Evolutionary conservation across 2,797 vertebrate genomes (phyloP).

Genomic region (Epinephelus coioides): DNA sequence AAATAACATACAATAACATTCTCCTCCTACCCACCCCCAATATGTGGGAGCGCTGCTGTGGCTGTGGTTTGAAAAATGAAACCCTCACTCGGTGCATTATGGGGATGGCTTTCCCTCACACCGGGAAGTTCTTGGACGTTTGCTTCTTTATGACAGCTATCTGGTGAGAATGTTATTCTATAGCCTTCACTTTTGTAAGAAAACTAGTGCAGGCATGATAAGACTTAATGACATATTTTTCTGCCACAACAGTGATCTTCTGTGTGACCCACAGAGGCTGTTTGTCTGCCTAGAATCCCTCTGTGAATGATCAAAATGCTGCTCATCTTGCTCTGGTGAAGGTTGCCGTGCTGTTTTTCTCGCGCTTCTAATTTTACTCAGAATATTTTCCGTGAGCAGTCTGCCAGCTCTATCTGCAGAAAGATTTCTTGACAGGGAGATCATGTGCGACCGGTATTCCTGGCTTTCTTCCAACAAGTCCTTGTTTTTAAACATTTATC

Average conservation of each 20-base stretch:
- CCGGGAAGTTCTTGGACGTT: constrained; percentile 7
- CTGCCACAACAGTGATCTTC: constrained; percentile 15
- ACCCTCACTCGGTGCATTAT: too few relatives aligned
- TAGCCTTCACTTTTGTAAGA: too few relatives aligned
- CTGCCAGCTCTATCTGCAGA: neutral
- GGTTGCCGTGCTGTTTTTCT: neutral
- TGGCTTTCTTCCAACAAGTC: neutral
- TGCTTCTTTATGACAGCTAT: constrained; percentile 13
- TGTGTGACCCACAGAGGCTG: constrained; percentile 7
- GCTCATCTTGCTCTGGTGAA: constrained; percentile 12
- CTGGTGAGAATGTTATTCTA: constrained; percentile 7
- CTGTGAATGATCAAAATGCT: neutral
- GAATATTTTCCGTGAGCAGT: too few relatives aligned
- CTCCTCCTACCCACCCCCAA: too few relatives aligned
- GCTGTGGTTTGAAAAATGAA: too few relatives aligned
- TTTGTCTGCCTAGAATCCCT: neutral
- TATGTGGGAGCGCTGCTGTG: too few relatives aligned
- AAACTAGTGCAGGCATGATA: neutral
- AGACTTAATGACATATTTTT: constrained; percentile 21
- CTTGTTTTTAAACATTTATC: too few relatives aligned
- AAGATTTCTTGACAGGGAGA: neutral
- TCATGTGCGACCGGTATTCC: constrained; percentile 5
- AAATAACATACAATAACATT: too few relatives aligned
- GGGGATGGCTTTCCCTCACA: too few relatives aligned
- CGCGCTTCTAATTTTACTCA: neutral